Conservation (phyloP, 2,888 invertebrate species). For the Dasypogon diadema region DNA sequence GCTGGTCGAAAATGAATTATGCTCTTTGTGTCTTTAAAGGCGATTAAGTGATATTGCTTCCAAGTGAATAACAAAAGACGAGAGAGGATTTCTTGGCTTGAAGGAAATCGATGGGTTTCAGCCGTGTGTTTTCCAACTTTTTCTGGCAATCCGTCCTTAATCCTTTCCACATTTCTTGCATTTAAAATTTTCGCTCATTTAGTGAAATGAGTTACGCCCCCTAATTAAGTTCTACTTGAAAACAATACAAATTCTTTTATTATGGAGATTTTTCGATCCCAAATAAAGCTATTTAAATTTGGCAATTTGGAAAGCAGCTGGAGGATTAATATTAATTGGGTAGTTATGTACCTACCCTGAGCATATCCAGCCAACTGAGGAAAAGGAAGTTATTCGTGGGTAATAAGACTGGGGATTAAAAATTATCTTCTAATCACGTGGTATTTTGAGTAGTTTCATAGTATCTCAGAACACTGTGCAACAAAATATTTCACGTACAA, state of each 20-base stretch:
- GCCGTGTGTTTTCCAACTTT: conserved; percentile 37
- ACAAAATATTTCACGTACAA: no score
- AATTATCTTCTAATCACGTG: no score
- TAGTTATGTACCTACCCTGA: no score
- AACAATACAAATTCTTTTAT: neutral
- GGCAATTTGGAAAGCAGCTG: no score
- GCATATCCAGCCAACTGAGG: no score
- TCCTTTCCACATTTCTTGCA: conserved; percentile 36
- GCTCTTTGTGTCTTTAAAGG: conserved; percentile 24
- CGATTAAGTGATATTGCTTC: conserved; percentile 49
- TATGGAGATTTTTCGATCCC: neutral
- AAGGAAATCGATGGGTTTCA: conserved; percentile 39
- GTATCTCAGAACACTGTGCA: no score
- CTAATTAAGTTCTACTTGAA: neutral
- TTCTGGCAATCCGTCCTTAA: conserved; percentile 1
- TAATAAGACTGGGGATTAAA: no score
- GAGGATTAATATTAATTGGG: no score
- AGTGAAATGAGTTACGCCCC: conserved; percentile 16
- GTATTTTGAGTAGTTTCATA: no score
- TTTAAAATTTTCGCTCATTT: conserved; percentile 11
- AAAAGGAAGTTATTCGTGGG: no score
- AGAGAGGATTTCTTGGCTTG: neutral
- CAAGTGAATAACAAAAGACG: neutral
- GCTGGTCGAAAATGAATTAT: conserved; percentile 39
- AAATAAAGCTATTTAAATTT: no score